A percentile compares a stretch with the other conserved stretches of the same genome.
Evolutionary conservation across 2,113 vertebrate species (phyloP).

Genomic region (Hippopotamus amphibius): DNA sequence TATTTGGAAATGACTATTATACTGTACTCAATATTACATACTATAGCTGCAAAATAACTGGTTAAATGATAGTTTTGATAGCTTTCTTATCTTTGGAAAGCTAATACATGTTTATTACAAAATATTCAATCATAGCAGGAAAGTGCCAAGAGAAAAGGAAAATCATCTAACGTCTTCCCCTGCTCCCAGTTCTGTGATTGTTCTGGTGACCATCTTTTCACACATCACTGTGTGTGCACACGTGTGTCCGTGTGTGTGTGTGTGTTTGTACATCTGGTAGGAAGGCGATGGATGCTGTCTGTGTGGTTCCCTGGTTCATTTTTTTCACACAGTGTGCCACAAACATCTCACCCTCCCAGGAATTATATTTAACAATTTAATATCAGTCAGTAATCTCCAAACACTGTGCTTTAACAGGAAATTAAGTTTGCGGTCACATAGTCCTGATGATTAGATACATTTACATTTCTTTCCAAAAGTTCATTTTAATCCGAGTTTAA

Average conservation of each 20-base stretch:
- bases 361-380: neutral
- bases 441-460: neutral
- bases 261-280: no score
- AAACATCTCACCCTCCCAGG: no score
- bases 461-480: neutral
- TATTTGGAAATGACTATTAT: neutral
- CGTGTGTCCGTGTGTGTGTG: no score
- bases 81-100: slow-evolving; percentile 3
- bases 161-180: neutral
- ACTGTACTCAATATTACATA: neutral
- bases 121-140: neutral
- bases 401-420: neutral
- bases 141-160: neutral
- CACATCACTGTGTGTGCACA: fast-evolving
- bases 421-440: neutral
- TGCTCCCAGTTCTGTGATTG: neutral
- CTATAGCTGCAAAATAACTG: neutral
- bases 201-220: neutral
- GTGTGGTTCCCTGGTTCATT: fast-evolving
- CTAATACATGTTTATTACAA: neutral
- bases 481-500: neutral
- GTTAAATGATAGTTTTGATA: neutral
- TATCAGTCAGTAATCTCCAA: neutral
- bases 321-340: neutral
- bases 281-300: neutral